Conservation (phyloP, 2,888 invertebrate genomes). For the Aphodius granarius region DNA sequence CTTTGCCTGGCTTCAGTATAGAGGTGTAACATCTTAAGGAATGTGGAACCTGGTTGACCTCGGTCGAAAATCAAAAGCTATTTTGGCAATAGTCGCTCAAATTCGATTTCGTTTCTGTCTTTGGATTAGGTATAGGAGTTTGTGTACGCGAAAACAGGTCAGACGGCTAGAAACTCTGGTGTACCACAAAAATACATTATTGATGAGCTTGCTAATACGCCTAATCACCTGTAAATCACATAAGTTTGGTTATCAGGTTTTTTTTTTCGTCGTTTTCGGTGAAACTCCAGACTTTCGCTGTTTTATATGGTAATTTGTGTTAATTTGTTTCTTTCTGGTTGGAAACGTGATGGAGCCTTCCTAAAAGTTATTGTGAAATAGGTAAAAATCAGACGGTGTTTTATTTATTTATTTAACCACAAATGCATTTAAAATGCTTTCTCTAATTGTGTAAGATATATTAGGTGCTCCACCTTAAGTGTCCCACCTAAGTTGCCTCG, state of each 20-base stretch:
- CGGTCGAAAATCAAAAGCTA: not conserved
- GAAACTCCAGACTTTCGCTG: not conserved
- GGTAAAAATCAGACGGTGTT: not conserved
- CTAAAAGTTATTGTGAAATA: not conserved
- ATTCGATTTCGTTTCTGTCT: not conserved
- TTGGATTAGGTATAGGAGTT: not conserved
- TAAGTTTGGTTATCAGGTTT: not conserved
- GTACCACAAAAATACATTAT: not conserved
- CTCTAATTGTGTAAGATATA: no score
- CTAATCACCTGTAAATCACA: not conserved
- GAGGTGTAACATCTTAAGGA: slow-evolving; percentile 12
- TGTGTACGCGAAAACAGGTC: not conserved
- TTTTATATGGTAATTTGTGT: not conserved
- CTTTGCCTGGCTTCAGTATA: slow-evolving; percentile 19
- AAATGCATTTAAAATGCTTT: no score
- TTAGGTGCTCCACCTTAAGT: no score
- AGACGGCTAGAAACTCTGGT: not conserved
- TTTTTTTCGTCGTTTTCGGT: not conserved
- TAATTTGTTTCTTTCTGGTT: not conserved
- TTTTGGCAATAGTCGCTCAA: not conserved
- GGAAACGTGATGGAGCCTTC: not conserved
- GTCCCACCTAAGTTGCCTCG: no score
- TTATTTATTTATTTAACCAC: no score
- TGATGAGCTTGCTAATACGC: not conserved
- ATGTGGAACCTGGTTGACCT: slow-evolving; percentile 5